Evolutionary conservation across 35 echinoderm and acorn worm species (phyloP).

Genomic region (Apostichopus californicus): DNA sequence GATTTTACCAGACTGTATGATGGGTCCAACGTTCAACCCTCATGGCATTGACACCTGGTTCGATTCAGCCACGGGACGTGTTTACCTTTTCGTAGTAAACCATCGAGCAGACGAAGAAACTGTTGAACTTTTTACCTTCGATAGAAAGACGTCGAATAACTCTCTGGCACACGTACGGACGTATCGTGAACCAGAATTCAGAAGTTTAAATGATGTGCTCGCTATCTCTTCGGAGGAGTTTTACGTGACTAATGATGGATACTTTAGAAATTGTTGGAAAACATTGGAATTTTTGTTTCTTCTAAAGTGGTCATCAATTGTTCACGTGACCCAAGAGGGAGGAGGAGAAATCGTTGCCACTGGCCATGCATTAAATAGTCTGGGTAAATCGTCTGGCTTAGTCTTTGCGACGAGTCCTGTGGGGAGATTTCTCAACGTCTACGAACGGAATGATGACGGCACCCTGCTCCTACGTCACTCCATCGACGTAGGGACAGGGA

Average conservation of each 20-base stretch:
- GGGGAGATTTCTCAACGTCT: background rate
- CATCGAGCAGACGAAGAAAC: conserved; percentile 9
- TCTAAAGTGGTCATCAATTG: conserved; percentile 7
- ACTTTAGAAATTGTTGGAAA: conserved; percentile 11
- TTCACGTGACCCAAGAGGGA: background rate
- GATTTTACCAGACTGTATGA: background rate
- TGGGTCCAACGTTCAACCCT: background rate
- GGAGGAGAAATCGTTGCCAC: background rate
- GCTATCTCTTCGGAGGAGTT: background rate
- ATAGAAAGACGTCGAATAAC: background rate
- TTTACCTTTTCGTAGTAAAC: conserved; percentile 24
- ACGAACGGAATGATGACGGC: background rate
- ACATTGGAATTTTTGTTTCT: conserved; percentile 4
- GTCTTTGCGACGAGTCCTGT: background rate
- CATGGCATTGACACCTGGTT: conserved; percentile 21
- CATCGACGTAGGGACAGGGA: conserved; percentile 2
- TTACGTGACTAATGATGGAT: conserved; percentile 44
- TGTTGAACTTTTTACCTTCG: conserved; percentile 8
- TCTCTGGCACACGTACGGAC: background rate
- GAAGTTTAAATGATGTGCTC: conserved; percentile 30
- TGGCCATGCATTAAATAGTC: background rate
- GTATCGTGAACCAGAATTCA: background rate
- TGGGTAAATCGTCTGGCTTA: background rate
- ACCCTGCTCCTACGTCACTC: background rate
- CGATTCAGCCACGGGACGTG: background rate